Base-by-base conservation (phyloP, 64 coral and sea anemone genomes). In the Montipora foliosa region DNA sequence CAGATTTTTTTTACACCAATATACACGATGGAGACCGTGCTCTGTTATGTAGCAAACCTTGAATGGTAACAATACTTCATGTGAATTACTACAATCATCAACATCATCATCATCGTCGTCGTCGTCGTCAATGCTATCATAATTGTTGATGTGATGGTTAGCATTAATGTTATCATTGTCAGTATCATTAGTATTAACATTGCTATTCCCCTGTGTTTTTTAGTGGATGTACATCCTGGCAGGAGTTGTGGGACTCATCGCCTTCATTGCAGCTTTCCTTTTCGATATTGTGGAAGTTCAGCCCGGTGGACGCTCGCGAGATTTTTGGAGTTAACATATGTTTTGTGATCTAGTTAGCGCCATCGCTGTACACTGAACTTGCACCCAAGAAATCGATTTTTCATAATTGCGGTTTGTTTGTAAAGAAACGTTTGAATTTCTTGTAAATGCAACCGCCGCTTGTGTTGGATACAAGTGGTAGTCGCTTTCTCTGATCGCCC, bases 241-340 rank as follows among this genome's bases (percentile, higher is more conserved):
- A 80, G 72, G 84, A 11, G 7, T 80, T 20, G 66, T 82, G 10
- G 83, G 57, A 29, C 59, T 93, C 16, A 8, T 93, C 6, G 92
- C 92, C 45, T 87, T 93, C 83, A 88, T 88, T 74, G 16, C 79
- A 19, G 92, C 84, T 6, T 93, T 68, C 29, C 4, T 61, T 51
- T 53, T 93, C 47, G 92, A 81, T 82, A 64, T 93, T 19, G 79
- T 93, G 68, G 76, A 85, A 71, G 44, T 93, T 6, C 77, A 85
- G 4, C 58, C 82, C 8, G 92, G 92, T 55, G 84, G 83, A 75
- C 70, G 80, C 11, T 19, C 66, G 3, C 45, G 44, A 51, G 16
- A 15, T 50, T 48, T 86, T 0, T 86, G 82, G 82, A 86, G 82
- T 86, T 86, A 86, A 86, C 82, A 64, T 68, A 86, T 71, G 66